A percentile compares a stretch with the other conserved stretches of the same genome.
phyloP scores from a whole-genome alignment of 2,113 vertebrate species.

The Aviceda subcristata region DNA sequence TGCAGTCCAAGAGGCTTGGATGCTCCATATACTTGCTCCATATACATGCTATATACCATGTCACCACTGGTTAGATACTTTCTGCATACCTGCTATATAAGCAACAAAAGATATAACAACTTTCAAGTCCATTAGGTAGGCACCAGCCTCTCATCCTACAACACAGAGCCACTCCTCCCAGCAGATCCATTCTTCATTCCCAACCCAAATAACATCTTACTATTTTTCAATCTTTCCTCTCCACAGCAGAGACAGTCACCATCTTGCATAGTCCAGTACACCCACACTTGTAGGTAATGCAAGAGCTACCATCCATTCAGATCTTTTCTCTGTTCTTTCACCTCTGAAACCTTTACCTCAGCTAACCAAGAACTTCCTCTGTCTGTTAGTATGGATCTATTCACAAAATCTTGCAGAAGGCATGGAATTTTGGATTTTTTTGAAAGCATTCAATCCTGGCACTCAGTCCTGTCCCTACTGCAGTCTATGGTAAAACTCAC shows the following conservation, averaged over 20 bases:
- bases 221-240: not conserved
- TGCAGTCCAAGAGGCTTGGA: not conserved
- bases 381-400: not conserved
- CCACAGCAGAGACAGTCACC: not conserved
- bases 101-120: not conserved
- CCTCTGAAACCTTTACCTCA: not conserved
- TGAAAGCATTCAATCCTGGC: not conserved
- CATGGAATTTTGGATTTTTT: not conserved
- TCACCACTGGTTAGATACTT: not conserved
- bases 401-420: not conserved
- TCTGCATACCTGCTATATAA: not conserved
- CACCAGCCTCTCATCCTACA: accelerated
- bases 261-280: not conserved
- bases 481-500: not conserved
- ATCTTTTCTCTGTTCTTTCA: not conserved
- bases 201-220: not conserved
- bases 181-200: not conserved
- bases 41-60: not conserved
- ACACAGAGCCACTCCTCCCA: not conserved
- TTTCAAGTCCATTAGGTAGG: not conserved
- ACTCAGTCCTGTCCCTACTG: not conserved
- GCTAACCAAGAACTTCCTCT: not conserved
- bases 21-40: not conserved
- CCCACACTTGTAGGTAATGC: not conserved
- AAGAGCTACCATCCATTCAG: not conserved